phyloP scores from a whole-genome alignment of 2,113 vertebrate genomes.

The Pelmatolapia mariae region DNA sequence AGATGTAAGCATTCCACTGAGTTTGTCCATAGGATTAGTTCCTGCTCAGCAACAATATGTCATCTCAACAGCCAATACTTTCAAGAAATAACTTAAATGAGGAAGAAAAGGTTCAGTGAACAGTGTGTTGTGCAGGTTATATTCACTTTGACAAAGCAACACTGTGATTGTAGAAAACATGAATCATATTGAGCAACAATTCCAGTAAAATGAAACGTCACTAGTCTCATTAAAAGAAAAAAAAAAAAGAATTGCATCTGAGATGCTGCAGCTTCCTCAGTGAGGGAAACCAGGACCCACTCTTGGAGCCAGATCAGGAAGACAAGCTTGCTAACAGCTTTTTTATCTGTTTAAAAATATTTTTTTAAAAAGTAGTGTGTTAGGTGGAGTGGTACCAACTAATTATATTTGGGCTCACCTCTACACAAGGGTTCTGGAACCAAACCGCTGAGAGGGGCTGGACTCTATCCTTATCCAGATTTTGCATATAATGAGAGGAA shows the following conservation, averaged over 20 bases:
- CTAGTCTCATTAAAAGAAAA: background rate
- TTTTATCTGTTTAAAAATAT: background rate
- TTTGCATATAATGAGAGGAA: background rate
- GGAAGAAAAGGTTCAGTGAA: background rate
- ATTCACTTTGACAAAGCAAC: background rate
- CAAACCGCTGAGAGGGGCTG: background rate
- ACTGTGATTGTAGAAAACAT: background rate
- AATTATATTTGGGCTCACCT: background rate
- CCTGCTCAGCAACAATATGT: background rate
- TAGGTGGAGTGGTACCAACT: background rate
- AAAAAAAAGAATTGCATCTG: background rate
- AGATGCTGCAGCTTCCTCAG: background rate
- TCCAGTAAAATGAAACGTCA: background rate
- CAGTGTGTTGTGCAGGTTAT: background rate
- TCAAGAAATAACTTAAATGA: background rate
- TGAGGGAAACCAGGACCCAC: background rate
- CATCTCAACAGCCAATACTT: background rate
- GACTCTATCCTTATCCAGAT: background rate
- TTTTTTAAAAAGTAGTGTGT: background rate
- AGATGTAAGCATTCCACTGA: background rate
- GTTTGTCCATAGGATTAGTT: background rate
- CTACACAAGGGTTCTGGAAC: background rate
- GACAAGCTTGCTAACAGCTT: background rate
- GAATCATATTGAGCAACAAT: background rate
- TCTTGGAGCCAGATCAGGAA: background rate